A percentile compares a stretch with the other conserved stretches of the same genome.
phyloP scores from a whole-genome alignment of 2,113 vertebrate species.

The Trematomus loennbergii region DNA sequence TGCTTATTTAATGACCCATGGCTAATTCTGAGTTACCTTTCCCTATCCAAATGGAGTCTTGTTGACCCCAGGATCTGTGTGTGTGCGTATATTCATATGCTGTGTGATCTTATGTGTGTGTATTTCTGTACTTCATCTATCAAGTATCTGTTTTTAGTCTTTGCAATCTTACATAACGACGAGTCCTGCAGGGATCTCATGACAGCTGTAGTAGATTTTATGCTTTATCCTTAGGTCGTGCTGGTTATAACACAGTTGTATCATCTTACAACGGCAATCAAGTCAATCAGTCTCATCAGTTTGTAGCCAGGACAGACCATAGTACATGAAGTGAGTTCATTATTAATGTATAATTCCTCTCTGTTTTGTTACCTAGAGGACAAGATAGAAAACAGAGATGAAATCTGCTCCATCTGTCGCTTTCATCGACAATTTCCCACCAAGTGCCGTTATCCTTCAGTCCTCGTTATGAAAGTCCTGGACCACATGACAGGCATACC shows the following conservation, averaged over 20 bases:
- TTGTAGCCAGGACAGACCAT: background rate
- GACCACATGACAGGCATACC: constrained; percentile 24
- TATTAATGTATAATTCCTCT: background rate
- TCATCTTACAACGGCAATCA: constrained; percentile 43
- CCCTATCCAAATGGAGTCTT: background rate
- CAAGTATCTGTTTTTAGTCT: constrained; percentile 19
- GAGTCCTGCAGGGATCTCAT: constrained; percentile 41
- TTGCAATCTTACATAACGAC: constrained; percentile 40
- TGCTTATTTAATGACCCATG: background rate
- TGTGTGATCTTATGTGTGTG: background rate
- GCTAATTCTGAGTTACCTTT: background rate
- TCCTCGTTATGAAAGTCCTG: constrained; percentile 27
- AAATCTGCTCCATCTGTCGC: constrained; percentile 6
- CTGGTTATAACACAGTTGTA: constrained; percentile 20
- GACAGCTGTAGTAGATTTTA: constrained; percentile 46
- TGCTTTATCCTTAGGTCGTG: constrained; percentile 18
- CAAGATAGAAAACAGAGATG: constrained; percentile 22
- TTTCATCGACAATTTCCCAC: constrained; percentile 23
- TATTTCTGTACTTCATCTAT: background rate
- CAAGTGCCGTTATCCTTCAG: background rate
- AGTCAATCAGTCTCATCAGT: constrained; percentile 8
- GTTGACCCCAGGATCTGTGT: background rate
- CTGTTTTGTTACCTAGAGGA: constrained; percentile 35
- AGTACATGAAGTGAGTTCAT: background rate
- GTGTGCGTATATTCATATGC: background rate